Base-by-base conservation (phyloP, 1,140 invertebrate genomes). In the Papilio xuthus region DNA sequence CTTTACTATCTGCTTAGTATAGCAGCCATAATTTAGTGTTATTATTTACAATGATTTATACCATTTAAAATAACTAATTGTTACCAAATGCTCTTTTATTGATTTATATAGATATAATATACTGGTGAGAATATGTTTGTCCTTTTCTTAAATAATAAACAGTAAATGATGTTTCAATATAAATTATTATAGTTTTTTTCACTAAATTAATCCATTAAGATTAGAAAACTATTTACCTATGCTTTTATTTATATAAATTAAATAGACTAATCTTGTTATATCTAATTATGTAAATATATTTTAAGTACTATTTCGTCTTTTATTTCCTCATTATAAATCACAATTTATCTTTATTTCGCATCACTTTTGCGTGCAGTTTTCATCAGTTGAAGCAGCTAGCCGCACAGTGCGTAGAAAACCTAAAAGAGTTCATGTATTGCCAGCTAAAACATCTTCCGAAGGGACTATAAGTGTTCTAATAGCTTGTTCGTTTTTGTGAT, bases 231-330 rank as follows among this genome's bases (percentile, higher is more conserved):
- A 42, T 70, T 70, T 42, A 42, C 42, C 23, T 73, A 47, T 20
- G 42, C 42, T 73, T 73, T 73, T 73, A 73, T 73, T 73, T 73
- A 73, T 73, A 50, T 73, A 47, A 73, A 47, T 50, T 73, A 47
- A 53, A 20, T 44, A 73, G 23, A 20, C 20, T 47, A 73, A 73
- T 47, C 42, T 73, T 42, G 71, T 73, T 23, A 26, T 41, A 28
- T n/a, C 32, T 71, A 23, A 26, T 73, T 44, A 44, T 73, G 71
- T 73, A 73, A 73, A 73, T 73, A 73, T 73, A 73, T 28, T 7
- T 44, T 73, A 28, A 73, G 71, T 20, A 26, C 3, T 73, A 47
- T 28, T 6, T 37, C 28, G 44, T 28, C 1, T 73, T 73, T 73
- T 73, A 73, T 47, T 73, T 73, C 18, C 1, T 53, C 9, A 3